Conservation (phyloP, 1,140 invertebrate genomes). For the Cydia strobilella region DNA sequence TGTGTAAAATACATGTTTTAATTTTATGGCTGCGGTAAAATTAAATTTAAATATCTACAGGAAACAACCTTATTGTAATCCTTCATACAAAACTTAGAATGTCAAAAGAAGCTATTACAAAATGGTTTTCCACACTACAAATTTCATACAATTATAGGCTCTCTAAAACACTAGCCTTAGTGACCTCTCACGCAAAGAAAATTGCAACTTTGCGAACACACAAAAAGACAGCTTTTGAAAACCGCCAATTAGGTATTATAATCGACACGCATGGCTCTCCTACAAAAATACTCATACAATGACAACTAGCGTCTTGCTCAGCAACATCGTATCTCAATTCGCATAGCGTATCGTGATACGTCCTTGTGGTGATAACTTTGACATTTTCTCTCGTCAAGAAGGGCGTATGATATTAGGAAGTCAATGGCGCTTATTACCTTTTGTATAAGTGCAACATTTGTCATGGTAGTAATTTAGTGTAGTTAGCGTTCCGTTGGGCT, state of each 20-base stretch:
- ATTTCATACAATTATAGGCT: no score
- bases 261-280: neutral
- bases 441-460: neutral
- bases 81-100: no score
- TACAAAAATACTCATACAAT: neutral
- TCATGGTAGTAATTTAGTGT: neutral
- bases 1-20: no score
- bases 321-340: neutral
- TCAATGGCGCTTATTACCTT: neutral
- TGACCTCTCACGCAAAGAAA: slow-evolving; percentile 5
- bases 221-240: neutral
- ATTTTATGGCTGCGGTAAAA: no score
- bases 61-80: no score
- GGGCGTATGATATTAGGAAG: neutral
- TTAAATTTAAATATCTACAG: no score
- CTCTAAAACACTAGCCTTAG: neutral
- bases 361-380: neutral
- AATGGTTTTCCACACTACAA: no score
- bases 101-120: no score
- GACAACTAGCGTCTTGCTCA: neutral
- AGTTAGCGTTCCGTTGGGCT: neutral
- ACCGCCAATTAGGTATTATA: neutral
- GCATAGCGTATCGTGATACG: neutral
- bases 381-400: neutral
- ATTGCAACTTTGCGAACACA: neutral